A percentile compares a stretch with the other conserved stretches of the same genome.
These are phyloP conservation scores for Dinothrombium tinctorium DNA, from an alignment of 1,140 invertebrate genomes.

Conservation along the genomic window DNA sequence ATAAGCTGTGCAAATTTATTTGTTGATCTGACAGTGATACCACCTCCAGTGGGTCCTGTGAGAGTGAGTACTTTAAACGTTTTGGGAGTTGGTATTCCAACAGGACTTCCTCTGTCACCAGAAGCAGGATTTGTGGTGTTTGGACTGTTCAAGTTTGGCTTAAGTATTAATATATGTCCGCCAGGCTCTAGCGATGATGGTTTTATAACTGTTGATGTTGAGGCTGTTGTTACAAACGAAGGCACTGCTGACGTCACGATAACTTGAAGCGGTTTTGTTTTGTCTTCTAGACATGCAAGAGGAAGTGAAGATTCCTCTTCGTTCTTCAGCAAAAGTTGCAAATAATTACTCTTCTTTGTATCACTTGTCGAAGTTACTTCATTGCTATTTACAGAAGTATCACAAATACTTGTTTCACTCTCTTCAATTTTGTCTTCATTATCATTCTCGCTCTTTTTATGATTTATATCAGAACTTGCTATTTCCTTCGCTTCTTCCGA, in stretches of 20 bases:
- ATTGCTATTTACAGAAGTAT: too few relatives aligned
- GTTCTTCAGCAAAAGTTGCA: too few relatives aligned
- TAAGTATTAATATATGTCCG: not conserved
- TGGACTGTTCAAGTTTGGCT: not conserved
- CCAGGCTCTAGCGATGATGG: not conserved
- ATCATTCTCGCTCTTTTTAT: too few relatives aligned
- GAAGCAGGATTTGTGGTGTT: not conserved
- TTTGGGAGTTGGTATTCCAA: not conserved
- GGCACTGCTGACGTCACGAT: too few relatives aligned
- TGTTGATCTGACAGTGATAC: not conserved
- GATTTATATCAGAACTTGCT: too few relatives aligned
- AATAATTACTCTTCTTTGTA: too few relatives aligned
- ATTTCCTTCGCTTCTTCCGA: too few relatives aligned
- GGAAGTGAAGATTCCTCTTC: too few relatives aligned
- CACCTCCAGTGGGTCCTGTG: not conserved
- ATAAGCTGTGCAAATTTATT: not conserved
- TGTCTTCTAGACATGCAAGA: too few relatives aligned
- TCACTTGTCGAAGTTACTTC: too few relatives aligned
- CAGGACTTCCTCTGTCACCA: not conserved
- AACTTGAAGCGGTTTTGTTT: not conserved
- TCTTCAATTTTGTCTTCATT: too few relatives aligned
- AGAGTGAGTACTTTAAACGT: not conserved
- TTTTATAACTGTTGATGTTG: not conserved
- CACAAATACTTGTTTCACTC: too few relatives aligned
- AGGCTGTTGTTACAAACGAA: not conserved